These are phyloP conservation scores for Pungitius pungitius DNA, from an alignment of 2,113 vertebrate species.

Conservation along the genomic window DNA sequence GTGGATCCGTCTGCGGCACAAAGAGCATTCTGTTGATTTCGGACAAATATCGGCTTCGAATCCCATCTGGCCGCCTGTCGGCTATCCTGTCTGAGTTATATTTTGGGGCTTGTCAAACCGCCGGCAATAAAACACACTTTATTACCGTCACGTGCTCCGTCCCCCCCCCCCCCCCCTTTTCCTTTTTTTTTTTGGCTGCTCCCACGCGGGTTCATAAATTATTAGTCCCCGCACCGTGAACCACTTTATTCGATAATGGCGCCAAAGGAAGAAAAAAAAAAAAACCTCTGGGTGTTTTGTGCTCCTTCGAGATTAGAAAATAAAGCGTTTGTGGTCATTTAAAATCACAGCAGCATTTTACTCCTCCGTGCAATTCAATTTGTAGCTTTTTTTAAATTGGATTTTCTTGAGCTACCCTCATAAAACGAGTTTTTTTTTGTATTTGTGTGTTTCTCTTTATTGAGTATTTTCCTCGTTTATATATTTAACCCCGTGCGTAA, in stretches of 20 bases:
- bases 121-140: constrained; percentile 80
- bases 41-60: constrained; percentile 63
- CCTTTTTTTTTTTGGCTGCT: constrained; percentile 35
- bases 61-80: constrained; percentile 74
- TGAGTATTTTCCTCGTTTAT: not conserved
- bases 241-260: constrained; percentile 67
- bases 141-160: constrained; percentile 78
- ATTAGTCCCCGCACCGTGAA: constrained; percentile 63
- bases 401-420: not conserved
- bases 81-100: constrained; percentile 75
- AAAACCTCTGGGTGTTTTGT: constrained; percentile 23
- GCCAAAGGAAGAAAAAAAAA: constrained; percentile 44
- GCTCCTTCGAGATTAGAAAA: constrained; percentile 16
- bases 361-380: not conserved
- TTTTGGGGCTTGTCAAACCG: constrained; percentile 77
- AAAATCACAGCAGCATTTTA: not conserved
- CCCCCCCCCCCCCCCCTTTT: not conserved
- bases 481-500: not conserved
- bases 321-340: not conserved
- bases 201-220: constrained; percentile 76
- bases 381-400: not conserved
- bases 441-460: not conserved
- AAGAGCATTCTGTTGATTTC: constrained; percentile 70
- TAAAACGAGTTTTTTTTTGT: not conserved
- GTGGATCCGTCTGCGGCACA: constrained; percentile 34